phyloP scores from a whole-genome alignment of 2,113 vertebrate species.

The Arvicanthis niloticus region DNA sequence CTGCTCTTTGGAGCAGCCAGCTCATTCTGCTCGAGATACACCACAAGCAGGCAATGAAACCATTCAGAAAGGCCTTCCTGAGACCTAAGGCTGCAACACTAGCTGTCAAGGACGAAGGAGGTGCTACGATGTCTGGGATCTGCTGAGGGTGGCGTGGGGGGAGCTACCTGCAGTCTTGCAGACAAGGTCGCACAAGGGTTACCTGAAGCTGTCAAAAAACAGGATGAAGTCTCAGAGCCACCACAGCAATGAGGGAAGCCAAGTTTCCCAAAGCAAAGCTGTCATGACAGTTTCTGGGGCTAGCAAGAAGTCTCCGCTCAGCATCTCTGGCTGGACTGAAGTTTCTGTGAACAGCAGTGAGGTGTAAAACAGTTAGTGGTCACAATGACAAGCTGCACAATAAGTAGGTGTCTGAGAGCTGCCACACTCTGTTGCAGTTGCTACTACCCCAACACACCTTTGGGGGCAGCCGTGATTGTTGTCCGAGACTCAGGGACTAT shows the following conservation, averaged over 20 bases:
- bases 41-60: background rate
- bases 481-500: background rate
- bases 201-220: background rate
- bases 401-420: background rate
- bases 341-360: background rate
- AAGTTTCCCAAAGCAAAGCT: background rate
- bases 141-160: background rate
- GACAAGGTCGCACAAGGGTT: background rate
- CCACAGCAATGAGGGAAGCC: background rate
- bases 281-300: background rate
- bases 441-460: background rate
- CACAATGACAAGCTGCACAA: background rate
- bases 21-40: background rate
- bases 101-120: background rate
- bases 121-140: background rate
- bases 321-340: background rate
- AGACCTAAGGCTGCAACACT: background rate
- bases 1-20: background rate
- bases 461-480: background rate
- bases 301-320: background rate
- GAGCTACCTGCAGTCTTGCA: background rate
- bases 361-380: background rate
- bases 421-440: background rate
- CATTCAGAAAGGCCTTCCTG: background rate
- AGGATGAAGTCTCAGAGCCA: background rate